A percentile compares a stretch with the other conserved stretches of the same genome.
These are phyloP conservation scores for Tachystola acroxantha DNA, from an alignment of 2,888 invertebrate species.

Conservation along the genomic window DNA sequence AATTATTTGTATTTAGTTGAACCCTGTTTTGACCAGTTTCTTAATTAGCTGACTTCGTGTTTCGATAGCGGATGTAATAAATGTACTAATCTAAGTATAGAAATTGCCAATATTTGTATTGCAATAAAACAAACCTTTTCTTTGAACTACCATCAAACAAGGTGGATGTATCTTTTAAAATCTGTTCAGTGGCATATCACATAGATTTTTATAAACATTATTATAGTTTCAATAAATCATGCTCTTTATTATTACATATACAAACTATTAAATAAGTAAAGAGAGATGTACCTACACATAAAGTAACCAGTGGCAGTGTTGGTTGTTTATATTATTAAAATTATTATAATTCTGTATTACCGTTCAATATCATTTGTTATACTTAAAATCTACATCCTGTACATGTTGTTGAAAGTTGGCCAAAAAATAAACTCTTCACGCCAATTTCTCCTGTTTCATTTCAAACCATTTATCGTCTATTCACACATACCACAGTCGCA, in stretches of 20 bases:
- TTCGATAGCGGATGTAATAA: too few relatives aligned
- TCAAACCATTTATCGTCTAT: neutral
- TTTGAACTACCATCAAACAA: constrained; percentile 4
- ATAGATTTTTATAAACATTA: constrained; percentile 24
- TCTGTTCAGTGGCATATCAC: constrained; percentile 15
- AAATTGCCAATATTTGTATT: neutral
- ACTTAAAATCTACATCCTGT: constrained; percentile 45
- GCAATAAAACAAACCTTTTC: neutral
- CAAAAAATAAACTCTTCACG: constrained; percentile 76
- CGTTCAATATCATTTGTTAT: constrained; percentile 24
- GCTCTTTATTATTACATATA: constrained; percentile 7
- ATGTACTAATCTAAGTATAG: too few relatives aligned
- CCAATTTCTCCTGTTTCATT: constrained; percentile 20
- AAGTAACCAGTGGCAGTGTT: constrained; percentile 14
- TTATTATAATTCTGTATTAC: too few relatives aligned
- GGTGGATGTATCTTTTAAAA: constrained; percentile 2
- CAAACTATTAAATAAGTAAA: neutral
- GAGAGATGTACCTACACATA: neutral
- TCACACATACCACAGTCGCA: neutral
- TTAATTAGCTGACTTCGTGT: neutral
- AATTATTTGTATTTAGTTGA: too few relatives aligned
- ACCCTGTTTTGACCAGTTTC: neutral
- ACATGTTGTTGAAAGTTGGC: constrained; percentile 47
- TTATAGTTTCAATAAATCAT: constrained; percentile 28
- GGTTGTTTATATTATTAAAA: too few relatives aligned